Percentiles rank a stretch among this genome's conserved stretches.
Conservation (phyloP, 2,113 vertebrate genomes). For the Perca schrenkii region DNA sequence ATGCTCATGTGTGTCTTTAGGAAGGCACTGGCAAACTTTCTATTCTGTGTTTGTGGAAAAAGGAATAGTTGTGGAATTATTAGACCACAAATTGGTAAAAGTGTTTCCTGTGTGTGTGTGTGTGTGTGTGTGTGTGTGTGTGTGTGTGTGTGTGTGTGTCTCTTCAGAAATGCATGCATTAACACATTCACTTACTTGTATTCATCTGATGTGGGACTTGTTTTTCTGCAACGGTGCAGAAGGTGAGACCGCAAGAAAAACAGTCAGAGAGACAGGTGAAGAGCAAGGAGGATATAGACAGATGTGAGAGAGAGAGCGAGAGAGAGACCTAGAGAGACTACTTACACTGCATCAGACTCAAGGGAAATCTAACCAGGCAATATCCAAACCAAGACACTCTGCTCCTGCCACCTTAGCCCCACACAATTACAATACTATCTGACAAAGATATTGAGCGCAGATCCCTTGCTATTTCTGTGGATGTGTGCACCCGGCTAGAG, state of each 20-base stretch:
- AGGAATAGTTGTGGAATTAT: background rate
- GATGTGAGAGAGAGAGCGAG: background rate
- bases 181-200: background rate
- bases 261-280: conserved; percentile 28
- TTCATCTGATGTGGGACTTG: background rate
- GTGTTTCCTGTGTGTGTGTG: background rate
- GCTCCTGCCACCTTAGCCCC: conserved; percentile 74
- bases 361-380: conserved; percentile 84
- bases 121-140: too few relatives aligned
- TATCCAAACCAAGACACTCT: conserved; percentile 75
- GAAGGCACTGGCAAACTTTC: background rate
- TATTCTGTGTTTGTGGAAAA: background rate
- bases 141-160: too few relatives aligned
- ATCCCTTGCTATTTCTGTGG: conserved; percentile 75
- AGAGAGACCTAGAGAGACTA: conserved; percentile 57
- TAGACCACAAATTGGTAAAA: background rate
- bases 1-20: background rate
- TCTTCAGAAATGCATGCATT: background rate
- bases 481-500: conserved; percentile 41
- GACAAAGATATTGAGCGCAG: conserved; percentile 82
- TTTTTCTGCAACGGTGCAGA: conserved; percentile 11
- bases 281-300: conserved; percentile 10
- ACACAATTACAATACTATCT: conserved; percentile 83
- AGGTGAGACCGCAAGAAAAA: conserved; percentile 15
- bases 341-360: conserved; percentile 71